These are phyloP conservation scores for Mongoloraphidia duomilia DNA, from an alignment of 2,888 invertebrate genomes.

Conservation along the genomic window DNA sequence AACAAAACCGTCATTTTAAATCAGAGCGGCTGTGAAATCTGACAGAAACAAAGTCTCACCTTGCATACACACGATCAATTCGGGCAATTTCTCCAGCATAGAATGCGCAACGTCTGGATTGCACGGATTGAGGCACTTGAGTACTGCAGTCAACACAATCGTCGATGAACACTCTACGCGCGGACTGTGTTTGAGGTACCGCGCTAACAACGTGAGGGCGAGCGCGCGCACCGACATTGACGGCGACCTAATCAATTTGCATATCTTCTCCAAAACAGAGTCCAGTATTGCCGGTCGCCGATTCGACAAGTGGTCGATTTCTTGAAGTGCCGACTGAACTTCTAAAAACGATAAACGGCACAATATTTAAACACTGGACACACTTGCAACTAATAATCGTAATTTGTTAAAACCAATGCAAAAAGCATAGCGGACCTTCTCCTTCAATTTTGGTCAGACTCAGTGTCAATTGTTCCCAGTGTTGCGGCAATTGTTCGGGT, in stretches of 20 bases:
- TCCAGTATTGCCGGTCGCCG: conserved; percentile 53
- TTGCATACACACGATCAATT: conserved; percentile 69
- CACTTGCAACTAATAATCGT: conserved; percentile 14
- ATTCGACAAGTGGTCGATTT: conserved; percentile 57
- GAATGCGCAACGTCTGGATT: conserved; percentile 67
- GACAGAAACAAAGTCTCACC: conserved; percentile 22
- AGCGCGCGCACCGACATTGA: conserved; percentile 48
- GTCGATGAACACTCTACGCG: conserved; percentile 34
- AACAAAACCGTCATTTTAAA: neutral
- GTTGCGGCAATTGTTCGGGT: conserved; percentile 29
- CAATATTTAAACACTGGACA: conserved; percentile 18
- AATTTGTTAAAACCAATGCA: conserved; percentile 19
- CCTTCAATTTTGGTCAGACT: conserved; percentile 27
- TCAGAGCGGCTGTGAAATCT: neutral
- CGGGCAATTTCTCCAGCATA: conserved; percentile 68
- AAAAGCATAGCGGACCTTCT: conserved; percentile 24
- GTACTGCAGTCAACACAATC: conserved; percentile 58
- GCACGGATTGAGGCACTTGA: conserved; percentile 66
- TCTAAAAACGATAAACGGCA: conserved; percentile 26
- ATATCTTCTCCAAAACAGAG: conserved; percentile 45
- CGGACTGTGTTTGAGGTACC: conserved; percentile 55
- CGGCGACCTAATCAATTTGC: conserved; percentile 46
- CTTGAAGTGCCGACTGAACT: conserved; percentile 49
- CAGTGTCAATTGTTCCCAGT: conserved; percentile 28
- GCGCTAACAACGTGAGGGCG: conserved; percentile 56